These are phyloP conservation scores for Platichthys flesus DNA, from an alignment of 2,113 vertebrate genomes.

Conservation along the genomic window DNA sequence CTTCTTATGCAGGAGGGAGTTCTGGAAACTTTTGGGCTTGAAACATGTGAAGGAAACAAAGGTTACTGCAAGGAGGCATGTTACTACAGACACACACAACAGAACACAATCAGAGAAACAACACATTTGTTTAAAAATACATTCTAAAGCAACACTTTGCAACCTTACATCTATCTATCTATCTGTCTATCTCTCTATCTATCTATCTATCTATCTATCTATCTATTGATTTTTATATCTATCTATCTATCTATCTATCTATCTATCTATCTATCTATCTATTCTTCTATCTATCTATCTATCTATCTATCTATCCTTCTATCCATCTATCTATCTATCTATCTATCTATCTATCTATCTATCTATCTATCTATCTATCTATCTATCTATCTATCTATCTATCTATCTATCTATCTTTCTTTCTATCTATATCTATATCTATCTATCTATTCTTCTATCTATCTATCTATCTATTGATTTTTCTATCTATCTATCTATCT, in stretches of 20 bases:
- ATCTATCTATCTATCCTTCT: no score
- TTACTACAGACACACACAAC: background rate
- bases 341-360: no score
- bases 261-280: background rate
- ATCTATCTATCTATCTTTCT: background rate
- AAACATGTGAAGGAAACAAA: constrained; percentile 10
- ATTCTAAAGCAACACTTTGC: no score
- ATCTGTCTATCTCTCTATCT: no score
- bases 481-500: no score
- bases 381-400: background rate
- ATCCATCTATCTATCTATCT: no score
- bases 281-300: background rate
- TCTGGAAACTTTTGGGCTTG: constrained; percentile 25
- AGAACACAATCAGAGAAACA: no score
- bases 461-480: no score
- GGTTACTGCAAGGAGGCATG: background rate
- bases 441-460: no score
- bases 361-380: background rate
- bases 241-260: background rate
- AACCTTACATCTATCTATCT: no score
- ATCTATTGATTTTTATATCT: background rate
- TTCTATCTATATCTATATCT: background rate
- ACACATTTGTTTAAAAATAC: no score
- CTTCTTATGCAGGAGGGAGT: constrained; percentile 9
- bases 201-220: no score